Evolutionary conservation across 2,888 invertebrate species (phyloP), one percentile per base, ranked within the genome.

Genomic region (Ennomos fuscantarius): DNA sequence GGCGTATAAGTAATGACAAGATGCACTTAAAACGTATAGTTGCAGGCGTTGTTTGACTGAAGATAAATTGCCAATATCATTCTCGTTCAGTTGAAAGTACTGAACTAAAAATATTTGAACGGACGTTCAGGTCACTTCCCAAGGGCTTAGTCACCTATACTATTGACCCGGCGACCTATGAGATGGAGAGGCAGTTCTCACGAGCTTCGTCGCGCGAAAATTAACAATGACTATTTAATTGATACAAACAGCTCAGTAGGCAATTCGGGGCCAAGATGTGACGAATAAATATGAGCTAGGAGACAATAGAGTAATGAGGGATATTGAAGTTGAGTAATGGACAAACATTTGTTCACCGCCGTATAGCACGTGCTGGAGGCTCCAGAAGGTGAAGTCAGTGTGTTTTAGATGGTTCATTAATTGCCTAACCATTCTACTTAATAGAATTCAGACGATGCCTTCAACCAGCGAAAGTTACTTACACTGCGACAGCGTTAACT

Each of bases 181-280:
- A 68, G 70, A 70, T 70, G 62, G 64, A 62, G 62, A 62, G 70
- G 68, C 73, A 73, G 74, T 86, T 86, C 86, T 82, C 87, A 87
- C 84, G 85, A 83, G 78, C 76, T 75, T 49, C 55, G 57, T 78
- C 72, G 68, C 73, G 80, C 82, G 76, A 84, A 86, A 85, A 86
- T 87, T 86, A 84, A 81, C 79, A 78, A 83, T 79, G 84, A 76
- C 80, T 73, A 79, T 86, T 88, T 86, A 89, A 91, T 91, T 89
- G 87, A 84, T 81, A 86, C 74, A 82, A 85, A 88, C 82, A 77
- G 81, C 77, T 63, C 44, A 63, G 56, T 51, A 58, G 60, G 55
- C 55, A 41, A 62, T 65, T 66, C 47, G 55, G 55, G 65, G 62
- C 60, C 61, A 63, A 53, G 56, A 53, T 42, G 47, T 66, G 63